phyloP scores from a whole-genome alignment of 2,888 invertebrate species.

The Melolontha melolontha region DNA sequence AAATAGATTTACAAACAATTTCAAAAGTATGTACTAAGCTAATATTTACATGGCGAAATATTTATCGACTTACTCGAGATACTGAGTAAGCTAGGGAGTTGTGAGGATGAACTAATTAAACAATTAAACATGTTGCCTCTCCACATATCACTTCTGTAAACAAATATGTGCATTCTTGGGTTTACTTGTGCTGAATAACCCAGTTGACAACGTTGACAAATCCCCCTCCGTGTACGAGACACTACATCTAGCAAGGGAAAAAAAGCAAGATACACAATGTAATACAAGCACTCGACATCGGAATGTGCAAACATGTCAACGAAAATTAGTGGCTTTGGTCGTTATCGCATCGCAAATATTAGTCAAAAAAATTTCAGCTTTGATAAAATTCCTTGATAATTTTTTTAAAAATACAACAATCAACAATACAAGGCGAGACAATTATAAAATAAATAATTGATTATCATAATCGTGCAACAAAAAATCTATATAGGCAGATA shows the following conservation, averaged over 20 bases:
- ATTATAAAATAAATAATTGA: background rate
- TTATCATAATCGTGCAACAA: no score
- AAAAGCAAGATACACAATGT: background rate
- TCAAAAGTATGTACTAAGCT: constrained; percentile 11
- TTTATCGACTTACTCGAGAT: background rate
- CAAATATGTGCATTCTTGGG: background rate
- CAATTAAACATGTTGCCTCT: background rate
- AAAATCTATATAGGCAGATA: no score
- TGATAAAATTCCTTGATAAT: constrained; percentile 19
- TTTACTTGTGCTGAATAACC: background rate
- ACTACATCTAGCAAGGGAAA: background rate
- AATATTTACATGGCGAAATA: constrained; percentile 23
- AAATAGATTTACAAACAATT: constrained; percentile 14
- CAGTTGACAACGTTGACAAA: no score
- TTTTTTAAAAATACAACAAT: constrained; percentile 11
- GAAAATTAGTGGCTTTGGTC: background rate
- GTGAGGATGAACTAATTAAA: constrained; percentile 22
- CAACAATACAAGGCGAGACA: background rate
- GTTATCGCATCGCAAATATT: constrained; percentile 28
- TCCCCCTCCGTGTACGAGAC: no score
- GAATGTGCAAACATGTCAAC: constrained; percentile 28
- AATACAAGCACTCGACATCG: constrained; percentile 1
- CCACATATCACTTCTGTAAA: background rate
- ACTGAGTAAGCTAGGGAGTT: background rate
- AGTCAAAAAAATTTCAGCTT: constrained; percentile 12